Base-by-base conservation (phyloP, 2,113 vertebrate species). In the Misgurnus anguillicaudatus region DNA sequence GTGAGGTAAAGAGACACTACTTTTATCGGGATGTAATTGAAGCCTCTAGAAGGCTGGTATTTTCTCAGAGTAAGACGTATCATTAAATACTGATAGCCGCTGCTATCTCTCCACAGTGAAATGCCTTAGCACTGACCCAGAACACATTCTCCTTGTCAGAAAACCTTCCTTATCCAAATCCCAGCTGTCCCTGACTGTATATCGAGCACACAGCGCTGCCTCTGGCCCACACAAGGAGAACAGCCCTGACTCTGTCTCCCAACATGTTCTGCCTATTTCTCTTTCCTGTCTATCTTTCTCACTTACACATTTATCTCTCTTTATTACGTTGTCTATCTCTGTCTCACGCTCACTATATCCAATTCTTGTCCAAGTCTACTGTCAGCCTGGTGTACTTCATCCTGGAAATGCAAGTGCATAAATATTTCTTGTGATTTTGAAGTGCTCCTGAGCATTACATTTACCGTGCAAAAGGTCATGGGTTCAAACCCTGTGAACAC, bases 121-220 rank as follows among this genome's bases (percentile, higher is more conserved):
- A 85, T 85, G 76, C 84, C 79, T 83, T 73, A 66, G 71, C 69
- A 47, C 81, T 83, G 84, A 85, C 81, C 84, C 84, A 66, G 84
- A 78, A 83, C 84, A 83, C 81, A 83, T 79, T 85, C 79, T 65
- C 80, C 78, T 67, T 76, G 77, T 84, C 77, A 80, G 41, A 80
- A 82, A 77, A 48, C 82, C 78, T 78, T 78, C 74, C 78, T 80
- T 78, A 78, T 86, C 82, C 82, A 80, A 84, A 80, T 82, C 85
- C 75, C 82, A 86, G 82, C 82, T 75, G 79, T 83, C 63, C 69
- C 73, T 67, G 53, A 78, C 72, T 84, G 82, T 70, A 64, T 79
- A 53, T 55, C 62, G 17, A 67, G 68, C 77, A 79, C 85, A 82
- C 76, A 67, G 71, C 68, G 69, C 75, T 63, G 68, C 60, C 48